Conservation (phyloP, 2,113 vertebrate genomes). For the Leucoraja erinaceus region DNA sequence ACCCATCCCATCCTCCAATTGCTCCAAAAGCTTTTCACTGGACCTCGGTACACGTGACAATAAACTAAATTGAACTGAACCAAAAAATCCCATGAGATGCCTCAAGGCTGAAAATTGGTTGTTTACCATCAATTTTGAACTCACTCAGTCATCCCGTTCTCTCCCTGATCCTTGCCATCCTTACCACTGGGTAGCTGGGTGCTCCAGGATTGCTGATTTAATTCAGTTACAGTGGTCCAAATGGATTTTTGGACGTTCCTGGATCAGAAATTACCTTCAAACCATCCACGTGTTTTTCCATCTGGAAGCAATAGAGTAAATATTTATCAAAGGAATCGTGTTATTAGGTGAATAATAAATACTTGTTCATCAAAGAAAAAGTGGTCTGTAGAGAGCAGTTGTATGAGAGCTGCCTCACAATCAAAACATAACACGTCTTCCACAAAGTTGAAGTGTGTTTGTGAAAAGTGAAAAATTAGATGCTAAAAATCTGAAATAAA, state of each 20-base stretch:
- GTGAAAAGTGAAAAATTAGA: too few relatives aligned
- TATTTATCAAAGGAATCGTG: not conserved
- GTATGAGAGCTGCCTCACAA: not conserved
- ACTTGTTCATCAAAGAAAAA: not conserved
- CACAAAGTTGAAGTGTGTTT: not conserved
- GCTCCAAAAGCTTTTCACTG: too few relatives aligned
- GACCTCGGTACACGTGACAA: too few relatives aligned
- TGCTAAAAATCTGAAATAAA: too few relatives aligned
- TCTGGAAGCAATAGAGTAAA: not conserved
- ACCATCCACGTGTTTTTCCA: constrained; percentile 13
- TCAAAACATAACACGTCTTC: not conserved
- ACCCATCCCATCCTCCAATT: not conserved
- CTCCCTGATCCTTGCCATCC: not conserved
- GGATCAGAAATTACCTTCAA: not conserved
- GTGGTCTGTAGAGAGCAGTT: not conserved
- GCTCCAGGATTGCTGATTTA: not conserved
- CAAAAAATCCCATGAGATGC: not conserved
- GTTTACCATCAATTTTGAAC: not conserved
- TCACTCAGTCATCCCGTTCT: not conserved
- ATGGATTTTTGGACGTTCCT: not conserved
- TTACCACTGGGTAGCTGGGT: not conserved
- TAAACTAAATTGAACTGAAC: not conserved
- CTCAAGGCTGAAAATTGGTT: not conserved
- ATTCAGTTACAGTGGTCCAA: not conserved
- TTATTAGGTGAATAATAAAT: not conserved